These are phyloP conservation scores for Craseonycteris thonglongyai DNA, from an alignment of 2,113 vertebrate species.

Conservation along the genomic window DNA sequence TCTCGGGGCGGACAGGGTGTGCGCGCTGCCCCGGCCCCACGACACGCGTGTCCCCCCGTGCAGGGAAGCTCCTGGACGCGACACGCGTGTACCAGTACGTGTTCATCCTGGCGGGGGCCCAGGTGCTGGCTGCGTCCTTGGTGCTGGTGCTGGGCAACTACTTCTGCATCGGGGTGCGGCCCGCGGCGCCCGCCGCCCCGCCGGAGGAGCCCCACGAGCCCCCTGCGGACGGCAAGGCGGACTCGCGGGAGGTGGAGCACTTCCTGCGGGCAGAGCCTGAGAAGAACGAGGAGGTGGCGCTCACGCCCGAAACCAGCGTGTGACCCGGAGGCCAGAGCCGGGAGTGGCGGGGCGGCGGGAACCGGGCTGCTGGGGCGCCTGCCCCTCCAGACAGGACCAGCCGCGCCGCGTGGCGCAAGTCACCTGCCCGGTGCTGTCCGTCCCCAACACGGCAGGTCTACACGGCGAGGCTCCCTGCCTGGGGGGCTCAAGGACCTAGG, in stretches of 20 bases:
- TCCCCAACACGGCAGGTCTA: no score
- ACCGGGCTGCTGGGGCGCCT: no score
- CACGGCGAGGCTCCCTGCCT: no score
- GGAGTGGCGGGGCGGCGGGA: no score
- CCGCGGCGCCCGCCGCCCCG: constrained; percentile 66
- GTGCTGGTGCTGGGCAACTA: constrained; percentile 86
- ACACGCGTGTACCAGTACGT: constrained; percentile 88
- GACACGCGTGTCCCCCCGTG: background rate
- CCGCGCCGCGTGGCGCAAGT: no score
- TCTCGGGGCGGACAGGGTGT: background rate
- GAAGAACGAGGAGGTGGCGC: constrained; percentile 76
- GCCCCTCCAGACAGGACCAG: no score
- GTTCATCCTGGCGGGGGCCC: constrained; percentile 90
- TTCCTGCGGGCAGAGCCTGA: constrained; percentile 81
- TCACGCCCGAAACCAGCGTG: constrained; percentile 83
- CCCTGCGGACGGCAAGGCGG: constrained; percentile 64
- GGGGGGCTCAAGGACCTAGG: constrained; percentile 66
- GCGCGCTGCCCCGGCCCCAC: background rate
- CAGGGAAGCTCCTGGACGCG: constrained; percentile 90
- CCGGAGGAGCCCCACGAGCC: constrained; percentile 66
- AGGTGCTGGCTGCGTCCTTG: constrained; percentile 86
- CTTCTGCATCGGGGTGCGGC: constrained; percentile 84
- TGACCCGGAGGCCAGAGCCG: constrained; percentile 73
- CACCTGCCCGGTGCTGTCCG: no score
- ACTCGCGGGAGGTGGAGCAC: constrained; percentile 78